phyloP scores from a whole-genome alignment of 1,140 invertebrate species.

The Orussus abietinus region DNA sequence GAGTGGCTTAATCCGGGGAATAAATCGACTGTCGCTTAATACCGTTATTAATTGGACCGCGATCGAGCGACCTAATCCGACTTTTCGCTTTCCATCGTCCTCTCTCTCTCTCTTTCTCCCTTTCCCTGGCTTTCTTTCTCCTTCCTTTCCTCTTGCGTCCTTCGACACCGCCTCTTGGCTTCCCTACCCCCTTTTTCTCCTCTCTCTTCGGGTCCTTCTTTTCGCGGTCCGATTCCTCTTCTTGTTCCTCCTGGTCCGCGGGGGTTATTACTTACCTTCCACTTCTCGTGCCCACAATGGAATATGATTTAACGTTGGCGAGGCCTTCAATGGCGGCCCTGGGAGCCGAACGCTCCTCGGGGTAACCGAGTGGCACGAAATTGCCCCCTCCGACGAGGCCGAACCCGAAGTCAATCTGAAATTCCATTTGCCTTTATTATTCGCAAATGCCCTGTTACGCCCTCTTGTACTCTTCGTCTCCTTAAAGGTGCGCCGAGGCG shows the following conservation, averaged over 20 bases:
- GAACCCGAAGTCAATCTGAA: constrained; percentile 4
- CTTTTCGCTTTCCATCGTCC: no score
- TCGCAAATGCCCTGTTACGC: background rate
- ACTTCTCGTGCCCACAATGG: constrained; percentile 25
- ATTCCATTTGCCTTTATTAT: constrained; percentile 15
- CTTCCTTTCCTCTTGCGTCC: background rate
- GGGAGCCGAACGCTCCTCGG: constrained; percentile 7
- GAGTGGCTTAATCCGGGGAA: no score
- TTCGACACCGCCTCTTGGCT: background rate
- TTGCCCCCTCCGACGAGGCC: constrained; percentile 4
- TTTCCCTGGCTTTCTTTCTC: background rate
- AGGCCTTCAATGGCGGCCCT: no score
- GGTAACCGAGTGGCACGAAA: constrained; percentile 10
- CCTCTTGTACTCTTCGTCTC: no score
- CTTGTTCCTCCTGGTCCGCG: background rate
- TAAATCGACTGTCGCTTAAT: no score
- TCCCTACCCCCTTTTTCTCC: no score
- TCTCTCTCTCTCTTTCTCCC: constrained; percentile 21
- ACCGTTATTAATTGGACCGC: no score
- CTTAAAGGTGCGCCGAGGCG: background rate
- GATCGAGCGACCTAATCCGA: constrained; percentile 21
- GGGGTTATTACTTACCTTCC: constrained; percentile 22
- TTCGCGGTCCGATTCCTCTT: constrained; percentile 14
- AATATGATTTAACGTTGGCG: constrained; percentile 30
- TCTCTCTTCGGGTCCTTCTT: constrained; percentile 8